Conservation (phyloP, 1,140 invertebrate species). For the Coelopa frigida region DNA sequence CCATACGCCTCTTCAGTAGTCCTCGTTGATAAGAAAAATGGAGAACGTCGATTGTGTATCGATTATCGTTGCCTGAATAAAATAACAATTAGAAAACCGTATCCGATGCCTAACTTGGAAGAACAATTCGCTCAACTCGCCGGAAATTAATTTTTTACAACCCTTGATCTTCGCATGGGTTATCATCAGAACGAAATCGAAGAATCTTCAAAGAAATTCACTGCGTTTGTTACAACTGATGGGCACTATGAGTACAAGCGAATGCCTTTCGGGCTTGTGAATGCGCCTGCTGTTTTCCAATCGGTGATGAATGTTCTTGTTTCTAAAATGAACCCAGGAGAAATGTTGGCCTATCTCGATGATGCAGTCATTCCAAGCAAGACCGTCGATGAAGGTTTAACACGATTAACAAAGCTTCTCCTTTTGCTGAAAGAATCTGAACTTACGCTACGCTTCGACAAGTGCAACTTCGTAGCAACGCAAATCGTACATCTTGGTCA, state of each 20-base stretch:
- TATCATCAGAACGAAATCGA: conserved; percentile 47
- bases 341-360: conserved; percentile 10
- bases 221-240: conserved; percentile 39
- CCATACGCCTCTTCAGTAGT: conserved; percentile 7
- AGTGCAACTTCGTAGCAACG: no score
- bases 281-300: conserved; percentile 16
- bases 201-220: conserved; percentile 35
- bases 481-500: conserved; percentile 9
- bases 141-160: no score
- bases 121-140: conserved; percentile 42
- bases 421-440: background rate
- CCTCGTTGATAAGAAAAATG: conserved; percentile 9
- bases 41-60: conserved; percentile 13
- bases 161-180: conserved; percentile 45
- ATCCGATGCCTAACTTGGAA: conserved; percentile 48
- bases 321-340: background rate
- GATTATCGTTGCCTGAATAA: conserved; percentile 39
- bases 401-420: conserved; percentile 1
- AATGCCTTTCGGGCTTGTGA: conserved; percentile 25
- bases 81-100: conserved; percentile 44
- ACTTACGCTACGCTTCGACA: conserved; percentile 7
- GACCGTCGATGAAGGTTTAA: background rate
- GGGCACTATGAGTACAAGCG: conserved; percentile 24
- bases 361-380: conserved; percentile 4
- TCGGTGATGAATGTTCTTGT: conserved; percentile 2